Base-by-base conservation (phyloP, 2,888 invertebrate species). In the Pegoplata infirma region DNA sequence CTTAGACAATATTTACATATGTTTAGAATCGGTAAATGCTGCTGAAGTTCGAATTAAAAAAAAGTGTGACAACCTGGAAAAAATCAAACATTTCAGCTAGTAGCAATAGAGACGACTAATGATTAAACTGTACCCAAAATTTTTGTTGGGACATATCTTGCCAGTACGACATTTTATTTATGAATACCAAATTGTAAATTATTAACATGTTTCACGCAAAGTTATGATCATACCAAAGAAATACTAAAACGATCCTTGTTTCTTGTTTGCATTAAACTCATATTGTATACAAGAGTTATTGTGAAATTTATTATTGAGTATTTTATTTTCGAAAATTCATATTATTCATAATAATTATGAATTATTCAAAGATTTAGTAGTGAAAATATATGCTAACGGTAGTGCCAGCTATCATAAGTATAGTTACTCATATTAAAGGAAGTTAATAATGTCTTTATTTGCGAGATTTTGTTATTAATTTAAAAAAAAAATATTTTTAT, bases 151-250 rank as follows among this genome's bases (percentile, higher is more conserved):
- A n/a, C n/a, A n/a, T n/a, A n/a, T n/a, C n/a, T n/a, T n/a, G 44
- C 44, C 17, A 44, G 78, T 84, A 84, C 85, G 87, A 86, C 87
- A 85, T 84, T 86, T 87, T 88, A 89, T 89, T 89, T 89, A 89
- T 89, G 88, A 88, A 86, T 88, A 88, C 87, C 86, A 89, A 89
- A 89, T 89, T 89, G 89, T 89, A 89, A 89, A 89, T 88, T 89
- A 89, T 89, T 87, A 87, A 88, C 88, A 84, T 86, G 88, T 88
- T 87, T 84, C 77, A 71, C 77, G 80, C 76, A 81, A 81, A 56
- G 56, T 68, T 44, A 63, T 3, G 56, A 67, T 53, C 28, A 40
- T 55, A 32, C 23, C n/a, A 68, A 68, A 23, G 21, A 28, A 74
- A 36, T 17, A 44, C n/a, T 6, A 14, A 25, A 51, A 51, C 6